Evolutionary conservation across 2,797 vertebrate species (phyloP), one percentile per base, ranked within the genome.

Genomic region (Chaunax sp.): DNA sequence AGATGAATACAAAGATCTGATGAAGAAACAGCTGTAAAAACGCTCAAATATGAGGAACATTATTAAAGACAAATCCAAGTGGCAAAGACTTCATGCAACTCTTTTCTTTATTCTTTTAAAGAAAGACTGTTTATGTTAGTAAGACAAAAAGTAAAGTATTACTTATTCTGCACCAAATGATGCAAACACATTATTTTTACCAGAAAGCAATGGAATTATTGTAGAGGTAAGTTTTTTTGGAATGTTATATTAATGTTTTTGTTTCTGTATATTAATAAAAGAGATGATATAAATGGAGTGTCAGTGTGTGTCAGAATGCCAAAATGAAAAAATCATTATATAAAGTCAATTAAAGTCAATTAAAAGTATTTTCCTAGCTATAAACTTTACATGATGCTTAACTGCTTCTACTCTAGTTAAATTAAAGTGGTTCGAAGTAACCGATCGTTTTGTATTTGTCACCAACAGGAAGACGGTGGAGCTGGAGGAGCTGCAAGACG

Each of bases 401-500:
- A n/a, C n/a, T n/a, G n/a, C n/a, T n/a, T n/a, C n/a, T n/a, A 11
- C 7, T 25, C 30, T 35, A 14, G 11, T 12, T 2, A 14, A 40
- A 20, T 16, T 5, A 28, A 28, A 51, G n/a, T 0, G 3, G 6
- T 25, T 18, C 1, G 1, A 60, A 4, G 63, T 2, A 4, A n/a
- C n/a, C n/a, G n/a, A n/a, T n/a, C n/a, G n/a, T n/a, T n/a, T 26
- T 55, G 30, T 61, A 0, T 47, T 59, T 79, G 53, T 73, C 33
- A 1, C 37, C 20, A 10, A 72, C 61, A 92, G 90, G 43, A 89
- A 88, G 56, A 76, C 69, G 1, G n/a, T 1, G 20, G 84, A 91
- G 78, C 60, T 93, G 67, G 72, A 90, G 69, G 77, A 86, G 49
- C 80, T 92, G 0, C 71, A 80, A 13, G 64, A 61, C 10, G 22